Base-by-base conservation (phyloP, 1,140 invertebrate species). In the Drosophila varians region DNA sequence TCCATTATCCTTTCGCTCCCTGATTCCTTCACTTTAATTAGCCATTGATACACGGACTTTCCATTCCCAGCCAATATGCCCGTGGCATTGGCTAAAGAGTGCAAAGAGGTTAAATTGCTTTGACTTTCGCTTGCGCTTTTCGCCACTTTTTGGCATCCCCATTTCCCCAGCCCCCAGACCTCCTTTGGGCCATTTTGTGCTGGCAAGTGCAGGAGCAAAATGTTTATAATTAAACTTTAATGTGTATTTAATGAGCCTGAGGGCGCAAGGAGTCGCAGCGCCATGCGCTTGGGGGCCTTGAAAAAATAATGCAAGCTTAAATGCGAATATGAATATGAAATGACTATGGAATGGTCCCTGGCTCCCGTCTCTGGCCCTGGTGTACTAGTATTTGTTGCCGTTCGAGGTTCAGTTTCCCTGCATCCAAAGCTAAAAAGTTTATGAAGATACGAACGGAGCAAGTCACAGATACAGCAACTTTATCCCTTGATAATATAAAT, bases 221-320 rank as follows among this genome's bases (percentile, higher is more conserved):
- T 86, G 77, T 86, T 86, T 86, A 86, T 86, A 86, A 86, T 86
- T 86, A 86, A 86, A 87, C 82, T 82, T 86, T 86, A 86, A 86
- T 86, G 82, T 71, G 82, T 87, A 86, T 86, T 86, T 86, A 86
- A 86, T 87, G 82, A 86, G 82, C 82, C 49, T 62, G 60, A 43
- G 66, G 49, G 23, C 53, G 34, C 43, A 4, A 38, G 36, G 28
- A 31, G 28, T 31, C 28, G 28, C 16, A 16, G n/a, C 36, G 28
- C 26, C 31, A 18, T 25, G 5, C 14, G 8, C n/a, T 4, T 1
- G 48, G 49, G 70, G 19, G 74, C 77, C 66, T 72, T 65, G 70
- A 72, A 84, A 82, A 76, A 73, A 61, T 60, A 77, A 68, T 65
- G 73, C 68, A 74, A 76, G 26, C 36, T 58, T 38, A 68, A 77